Conservation (phyloP, 2,888 invertebrate genomes). For the Lochmaea capreae region DNA sequence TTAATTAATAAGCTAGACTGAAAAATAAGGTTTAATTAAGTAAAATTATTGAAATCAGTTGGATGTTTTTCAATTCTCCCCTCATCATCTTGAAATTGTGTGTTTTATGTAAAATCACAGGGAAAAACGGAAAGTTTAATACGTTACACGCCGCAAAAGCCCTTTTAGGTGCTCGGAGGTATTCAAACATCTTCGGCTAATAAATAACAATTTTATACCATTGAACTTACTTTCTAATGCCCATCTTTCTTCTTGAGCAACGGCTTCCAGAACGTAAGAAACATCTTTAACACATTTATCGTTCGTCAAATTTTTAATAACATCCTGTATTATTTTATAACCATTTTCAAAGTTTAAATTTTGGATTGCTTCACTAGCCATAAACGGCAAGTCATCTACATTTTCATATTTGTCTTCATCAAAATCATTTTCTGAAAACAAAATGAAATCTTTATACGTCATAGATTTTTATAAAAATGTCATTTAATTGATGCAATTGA, state of each 20-base stretch:
- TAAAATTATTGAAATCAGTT: too few relatives aligned
- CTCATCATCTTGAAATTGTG: too few relatives aligned
- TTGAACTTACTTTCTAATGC: constrained; percentile 70
- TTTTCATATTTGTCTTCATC: constrained; percentile 1
- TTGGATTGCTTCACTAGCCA: constrained; percentile 9
- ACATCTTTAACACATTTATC: constrained; percentile 68
- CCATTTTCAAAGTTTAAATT: constrained; percentile 51
- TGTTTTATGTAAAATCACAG: too few relatives aligned
- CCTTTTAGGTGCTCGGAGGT: too few relatives aligned
- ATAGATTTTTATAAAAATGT: too few relatives aligned
- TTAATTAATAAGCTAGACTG: too few relatives aligned
- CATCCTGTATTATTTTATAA: constrained; percentile 66
- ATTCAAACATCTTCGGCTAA: too few relatives aligned
- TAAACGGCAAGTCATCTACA: constrained; percentile 12
- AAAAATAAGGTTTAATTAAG: too few relatives aligned
- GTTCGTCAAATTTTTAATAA: constrained; percentile 66
- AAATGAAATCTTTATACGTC: neutral
- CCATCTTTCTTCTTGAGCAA: constrained; percentile 69
- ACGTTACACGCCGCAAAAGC: too few relatives aligned
- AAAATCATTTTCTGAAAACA: constrained; percentile 10
- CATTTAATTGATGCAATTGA: too few relatives aligned
- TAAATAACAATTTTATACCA: neutral
- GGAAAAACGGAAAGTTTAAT: too few relatives aligned
- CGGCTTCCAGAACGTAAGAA: constrained; percentile 66
- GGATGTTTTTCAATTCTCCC: too few relatives aligned